These are phyloP conservation scores for Listronotus oregonensis DNA, from an alignment of 1,140 invertebrate genomes.

Conservation along the genomic window DNA sequence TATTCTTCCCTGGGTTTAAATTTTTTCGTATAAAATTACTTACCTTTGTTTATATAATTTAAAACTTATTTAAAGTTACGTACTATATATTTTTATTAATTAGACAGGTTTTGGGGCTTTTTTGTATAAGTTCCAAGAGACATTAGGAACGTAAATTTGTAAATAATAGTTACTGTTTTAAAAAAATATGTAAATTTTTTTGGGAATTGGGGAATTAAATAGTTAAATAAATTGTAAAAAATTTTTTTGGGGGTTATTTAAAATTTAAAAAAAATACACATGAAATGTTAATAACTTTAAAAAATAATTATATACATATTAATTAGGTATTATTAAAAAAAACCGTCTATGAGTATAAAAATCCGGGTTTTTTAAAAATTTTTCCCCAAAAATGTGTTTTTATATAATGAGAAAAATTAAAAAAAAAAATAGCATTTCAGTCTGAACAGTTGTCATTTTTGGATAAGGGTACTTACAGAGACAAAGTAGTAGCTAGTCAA, in stretches of 20 bases:
- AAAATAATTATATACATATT: conserved; percentile 57
- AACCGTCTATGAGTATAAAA: conserved; percentile 49
- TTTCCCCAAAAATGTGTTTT: too few relatives aligned
- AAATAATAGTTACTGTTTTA: conserved; percentile 56
- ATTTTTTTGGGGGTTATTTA: conserved; percentile 56
- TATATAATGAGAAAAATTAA: too few relatives aligned
- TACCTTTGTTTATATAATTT: conserved; percentile 46
- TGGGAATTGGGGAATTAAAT: conserved; percentile 53
- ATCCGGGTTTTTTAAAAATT: not conserved
- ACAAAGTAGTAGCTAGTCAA: too few relatives aligned
- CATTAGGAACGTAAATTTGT: conserved; percentile 43
- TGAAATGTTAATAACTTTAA: conserved; percentile 57
- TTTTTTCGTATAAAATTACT: conserved; percentile 39
- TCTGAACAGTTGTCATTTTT: too few relatives aligned
- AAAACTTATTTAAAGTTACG: conserved; percentile 48
- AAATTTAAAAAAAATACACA: conserved; percentile 55
- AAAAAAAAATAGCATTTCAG: too few relatives aligned
- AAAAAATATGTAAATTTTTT: conserved; percentile 57
- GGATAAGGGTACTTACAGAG: too few relatives aligned
- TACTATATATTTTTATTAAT: conserved; percentile 50
- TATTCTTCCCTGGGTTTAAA: conserved; percentile 17
- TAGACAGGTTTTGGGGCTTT: conserved; percentile 51
- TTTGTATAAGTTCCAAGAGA: conserved; percentile 40
- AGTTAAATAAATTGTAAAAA: conserved; percentile 57
- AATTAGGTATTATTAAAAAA: conserved; percentile 55